Conservation (phyloP, 2,113 vertebrate species). For the Xerus inauris region DNA sequence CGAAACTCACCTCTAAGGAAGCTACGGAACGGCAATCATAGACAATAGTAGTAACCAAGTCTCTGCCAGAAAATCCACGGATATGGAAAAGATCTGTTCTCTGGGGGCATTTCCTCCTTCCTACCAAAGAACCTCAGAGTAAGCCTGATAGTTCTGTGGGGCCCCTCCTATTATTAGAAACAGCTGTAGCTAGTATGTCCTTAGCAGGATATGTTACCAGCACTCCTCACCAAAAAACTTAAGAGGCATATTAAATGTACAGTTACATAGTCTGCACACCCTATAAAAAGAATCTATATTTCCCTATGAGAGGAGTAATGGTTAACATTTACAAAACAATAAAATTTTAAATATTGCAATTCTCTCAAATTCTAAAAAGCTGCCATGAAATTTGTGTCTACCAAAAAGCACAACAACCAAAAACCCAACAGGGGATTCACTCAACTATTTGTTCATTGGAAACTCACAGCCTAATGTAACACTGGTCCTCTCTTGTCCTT, state of each 20-base stretch:
- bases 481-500: slow-evolving; percentile 83
- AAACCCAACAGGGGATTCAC: slow-evolving; percentile 78
- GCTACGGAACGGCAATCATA: slow-evolving; percentile 39
- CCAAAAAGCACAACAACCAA: not conserved
- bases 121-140: slow-evolving; percentile 27
- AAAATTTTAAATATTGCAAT: slow-evolving; percentile 67
- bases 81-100: slow-evolving; percentile 40
- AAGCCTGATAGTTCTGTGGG: not conserved
- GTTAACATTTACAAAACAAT: slow-evolving; percentile 72
- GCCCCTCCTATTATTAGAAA: slow-evolving; percentile 53
- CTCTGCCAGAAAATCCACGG: slow-evolving; percentile 56
- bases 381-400: slow-evolving; percentile 77
- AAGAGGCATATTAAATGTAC: slow-evolving; percentile 41
- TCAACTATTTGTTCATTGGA: slow-evolving; percentile 83
- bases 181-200: slow-evolving; percentile 62
- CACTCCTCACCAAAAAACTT: slow-evolving; percentile 1
- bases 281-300: slow-evolving; percentile 31
- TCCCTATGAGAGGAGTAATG: slow-evolving; percentile 10
- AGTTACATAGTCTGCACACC: not conserved
- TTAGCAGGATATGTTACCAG: slow-evolving; percentile 41
- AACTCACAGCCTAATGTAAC: slow-evolving; percentile 81
- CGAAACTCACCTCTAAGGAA: slow-evolving; percentile 38
- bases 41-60: slow-evolving; percentile 3
- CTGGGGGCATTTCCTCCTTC: slow-evolving; percentile 43
- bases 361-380: slow-evolving; percentile 81